Conservation (phyloP, 1,140 invertebrate genomes). For the Lepidurus apus region DNA sequence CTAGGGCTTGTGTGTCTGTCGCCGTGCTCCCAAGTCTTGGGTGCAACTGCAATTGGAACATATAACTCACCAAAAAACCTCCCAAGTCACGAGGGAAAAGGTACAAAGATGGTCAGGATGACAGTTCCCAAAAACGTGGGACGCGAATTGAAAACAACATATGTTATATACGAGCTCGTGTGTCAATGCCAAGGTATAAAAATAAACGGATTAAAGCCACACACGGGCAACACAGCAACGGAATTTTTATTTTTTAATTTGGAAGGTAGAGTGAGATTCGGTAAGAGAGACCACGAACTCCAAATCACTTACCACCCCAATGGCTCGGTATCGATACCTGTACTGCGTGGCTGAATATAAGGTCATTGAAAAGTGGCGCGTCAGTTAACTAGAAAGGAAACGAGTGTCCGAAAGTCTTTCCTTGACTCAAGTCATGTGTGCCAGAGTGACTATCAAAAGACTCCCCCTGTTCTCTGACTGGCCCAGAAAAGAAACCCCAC, state of each 20-base stretch:
- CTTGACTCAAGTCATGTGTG: constrained; percentile 25
- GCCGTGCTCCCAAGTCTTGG: not conserved
- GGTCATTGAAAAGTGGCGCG: not conserved
- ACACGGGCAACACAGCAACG: not conserved
- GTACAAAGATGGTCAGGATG: not conserved
- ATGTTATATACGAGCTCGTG: not conserved
- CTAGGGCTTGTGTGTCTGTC: not conserved
- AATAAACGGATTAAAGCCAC: not conserved
- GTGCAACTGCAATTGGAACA: not conserved
- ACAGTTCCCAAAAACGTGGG: not conserved
- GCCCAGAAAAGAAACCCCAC: constrained; percentile 20
- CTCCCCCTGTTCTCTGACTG: not conserved
- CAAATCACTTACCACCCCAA: constrained; percentile 6
- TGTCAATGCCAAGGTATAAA: not conserved
- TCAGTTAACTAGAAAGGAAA: not conserved
- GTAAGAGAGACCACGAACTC: not conserved
- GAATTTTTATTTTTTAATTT: not conserved
- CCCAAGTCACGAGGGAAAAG: not conserved
- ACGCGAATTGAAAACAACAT: not conserved
- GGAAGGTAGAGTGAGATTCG: not conserved
- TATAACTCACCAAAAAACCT: not conserved
- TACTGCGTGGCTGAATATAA: not conserved
- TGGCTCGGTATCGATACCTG: constrained; percentile 2
- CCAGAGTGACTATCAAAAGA: constrained; percentile 1
- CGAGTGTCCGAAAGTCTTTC: not conserved